These are phyloP conservation scores for Littorina saxatilis DNA, from an alignment of 1,140 invertebrate genomes.

Conservation along the genomic window DNA sequence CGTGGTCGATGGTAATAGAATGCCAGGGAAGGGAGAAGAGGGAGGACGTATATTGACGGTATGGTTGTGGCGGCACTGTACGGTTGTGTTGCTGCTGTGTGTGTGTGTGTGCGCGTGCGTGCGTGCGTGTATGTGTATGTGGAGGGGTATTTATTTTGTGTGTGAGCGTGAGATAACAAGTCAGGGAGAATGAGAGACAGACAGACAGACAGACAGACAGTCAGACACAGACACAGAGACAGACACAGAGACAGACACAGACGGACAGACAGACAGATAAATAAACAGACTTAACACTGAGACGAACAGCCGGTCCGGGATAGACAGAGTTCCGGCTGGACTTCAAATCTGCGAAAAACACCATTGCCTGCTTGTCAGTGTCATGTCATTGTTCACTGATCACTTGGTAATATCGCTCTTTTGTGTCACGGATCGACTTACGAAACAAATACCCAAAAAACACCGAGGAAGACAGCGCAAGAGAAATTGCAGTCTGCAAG, in stretches of 20 bases:
- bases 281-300: not conserved
- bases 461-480: not conserved
- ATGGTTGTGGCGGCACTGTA: too few species aligned
- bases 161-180: not conserved
- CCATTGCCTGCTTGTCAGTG: too few species aligned
- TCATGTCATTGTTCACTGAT: not conserved
- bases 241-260: not conserved
- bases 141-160: too few species aligned
- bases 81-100: too few species aligned
- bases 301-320: not conserved
- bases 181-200: not conserved
- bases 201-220: not conserved
- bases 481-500: too few species aligned
- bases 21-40: too few species aligned
- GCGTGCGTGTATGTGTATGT: not conserved
- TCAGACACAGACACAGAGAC: not conserved
- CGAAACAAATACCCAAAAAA: not conserved
- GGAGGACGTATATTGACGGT: too few species aligned
- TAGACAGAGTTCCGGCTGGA: not conserved
- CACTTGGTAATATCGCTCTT: not conserved
- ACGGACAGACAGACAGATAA: not conserved
- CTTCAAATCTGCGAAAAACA: not conserved
- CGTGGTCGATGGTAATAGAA: too few species aligned
- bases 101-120: not conserved
- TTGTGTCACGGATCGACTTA: not conserved